Evolutionary conservation across 30 jellyfish, hydroid and myxozoan species (phyloP), one percentile per base, ranked within the genome.

Genomic region (Hydra vulgaris): DNA sequence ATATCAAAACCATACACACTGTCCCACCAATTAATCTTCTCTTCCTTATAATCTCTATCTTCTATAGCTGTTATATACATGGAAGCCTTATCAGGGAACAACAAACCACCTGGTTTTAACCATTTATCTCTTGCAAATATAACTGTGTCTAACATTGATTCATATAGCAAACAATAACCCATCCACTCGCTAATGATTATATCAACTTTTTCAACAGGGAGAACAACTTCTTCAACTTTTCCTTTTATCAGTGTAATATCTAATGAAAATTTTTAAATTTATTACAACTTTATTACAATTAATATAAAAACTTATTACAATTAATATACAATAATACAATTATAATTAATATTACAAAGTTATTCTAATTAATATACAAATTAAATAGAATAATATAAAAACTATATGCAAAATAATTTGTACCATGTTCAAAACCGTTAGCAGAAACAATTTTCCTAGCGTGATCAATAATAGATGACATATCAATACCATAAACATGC

Each of bases 1-100:
- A 95, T 95, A 75, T 95, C 95, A 81, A 89, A 95, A 7, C 99
- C 99, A 87, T 95, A 95, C 0, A 95, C 99, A 84, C 87, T 95
- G 75, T 89, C 97, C 99, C 99, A 95, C 99, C 99, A 95, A 75
- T 95, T 91, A 74, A 95, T 89, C 77, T 95, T 95, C 80, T 95
- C 97, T 71, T 95, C 99, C 73, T 89, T 95, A 86, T 88, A 95
- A 21, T 95, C 97, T 26, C 95, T 85, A 54, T 95, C 99, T 81
- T 95, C 99, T 53, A 95, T 95, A 68, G 97, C 99, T 72, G 96
- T 86, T 53, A 95, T 84, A 72, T 52, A 88, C 86, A 95, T 77
- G 22, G 94, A 86, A 26, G 99, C 97, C 53, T 82, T 86, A 53
- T 95, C 99, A 16, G 99, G 99, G 83, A 95, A 95, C 84, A 95